Evolutionary conservation across 2,113 vertebrate genomes (phyloP).

Genomic region (Asarcornis scutulata): DNA sequence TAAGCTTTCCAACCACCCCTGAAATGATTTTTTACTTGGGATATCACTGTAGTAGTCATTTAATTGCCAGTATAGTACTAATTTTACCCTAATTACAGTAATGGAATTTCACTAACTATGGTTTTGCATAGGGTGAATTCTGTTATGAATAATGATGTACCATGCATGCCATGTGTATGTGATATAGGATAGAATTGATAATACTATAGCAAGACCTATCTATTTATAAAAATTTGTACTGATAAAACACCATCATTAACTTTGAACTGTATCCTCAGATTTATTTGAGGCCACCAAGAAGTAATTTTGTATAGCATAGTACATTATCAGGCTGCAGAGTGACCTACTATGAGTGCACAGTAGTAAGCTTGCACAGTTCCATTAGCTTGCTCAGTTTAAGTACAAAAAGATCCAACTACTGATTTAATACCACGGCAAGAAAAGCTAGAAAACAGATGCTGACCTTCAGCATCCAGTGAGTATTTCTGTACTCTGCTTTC

Average conservation of each 20-base stretch:
- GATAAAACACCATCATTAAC: not conserved
- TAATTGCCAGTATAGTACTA: not conserved
- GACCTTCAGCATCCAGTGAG: not conserved
- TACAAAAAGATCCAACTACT: not conserved
- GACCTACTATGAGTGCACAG: not conserved
- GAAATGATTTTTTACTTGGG: not conserved
- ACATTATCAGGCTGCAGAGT: not conserved
- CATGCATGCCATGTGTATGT: not conserved
- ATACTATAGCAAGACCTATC: not conserved
- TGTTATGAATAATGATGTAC: not conserved
- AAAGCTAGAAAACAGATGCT: conserved; percentile 17
- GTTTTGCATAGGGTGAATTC: not conserved
- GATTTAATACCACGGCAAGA: not conserved
- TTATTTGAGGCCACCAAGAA: not conserved
- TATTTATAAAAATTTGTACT: not conserved
- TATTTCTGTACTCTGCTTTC: not conserved
- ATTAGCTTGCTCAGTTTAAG: conserved; percentile 9
- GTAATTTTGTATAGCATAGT: not conserved
- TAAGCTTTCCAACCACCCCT: not conserved
- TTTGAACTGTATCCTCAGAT: not conserved
- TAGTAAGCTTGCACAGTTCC: not conserved
- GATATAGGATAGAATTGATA: not conserved
- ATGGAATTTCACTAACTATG: not conserved
- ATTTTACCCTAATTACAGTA: not conserved
- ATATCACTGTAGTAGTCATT: not conserved